phyloP scores from a whole-genome alignment of 2,888 invertebrate species.

The Tenthredo notha region DNA sequence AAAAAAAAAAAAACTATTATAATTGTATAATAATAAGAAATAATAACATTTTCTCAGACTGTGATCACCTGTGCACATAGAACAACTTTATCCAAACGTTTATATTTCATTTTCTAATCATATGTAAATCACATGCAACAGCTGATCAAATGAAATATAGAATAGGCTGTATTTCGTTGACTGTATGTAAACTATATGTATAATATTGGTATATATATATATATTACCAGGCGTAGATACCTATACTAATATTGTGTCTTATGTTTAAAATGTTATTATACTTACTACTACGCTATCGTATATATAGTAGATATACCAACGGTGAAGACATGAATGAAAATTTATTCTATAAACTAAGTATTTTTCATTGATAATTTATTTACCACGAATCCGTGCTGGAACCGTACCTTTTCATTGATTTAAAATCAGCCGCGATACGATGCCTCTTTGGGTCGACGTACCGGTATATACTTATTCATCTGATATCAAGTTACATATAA shows the following conservation, averaged over 20 bases:
- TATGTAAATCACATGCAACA: conserved; percentile 33
- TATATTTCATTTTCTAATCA: conserved; percentile 31
- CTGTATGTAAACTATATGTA: neutral
- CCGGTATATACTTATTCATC: conserved; percentile 12
- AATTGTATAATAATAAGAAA: no score
- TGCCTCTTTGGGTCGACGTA: neutral
- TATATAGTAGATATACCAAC: neutral
- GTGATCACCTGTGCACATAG: neutral
- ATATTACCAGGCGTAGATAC: neutral
- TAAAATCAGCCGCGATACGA: neutral
- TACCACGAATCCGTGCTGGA: neutral
- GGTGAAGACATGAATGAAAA: conserved; percentile 32
- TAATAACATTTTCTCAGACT: no score
- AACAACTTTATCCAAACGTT: neutral
- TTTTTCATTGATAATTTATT: conserved; percentile 29
- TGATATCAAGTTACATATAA: neutral
- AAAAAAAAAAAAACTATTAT: neutral
- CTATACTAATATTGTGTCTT: conserved; percentile 21
- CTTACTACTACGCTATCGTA: neutral
- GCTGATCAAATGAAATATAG: conserved; percentile 32
- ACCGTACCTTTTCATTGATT: conserved; percentile 12
- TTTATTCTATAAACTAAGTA: conserved; percentile 1
- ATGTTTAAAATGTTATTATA: neutral
- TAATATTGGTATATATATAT: neutral
- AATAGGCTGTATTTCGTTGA: neutral